These are phyloP conservation scores for Hymenopus coronatus DNA, from an alignment of 2,888 invertebrate species.

Conservation along the genomic window DNA sequence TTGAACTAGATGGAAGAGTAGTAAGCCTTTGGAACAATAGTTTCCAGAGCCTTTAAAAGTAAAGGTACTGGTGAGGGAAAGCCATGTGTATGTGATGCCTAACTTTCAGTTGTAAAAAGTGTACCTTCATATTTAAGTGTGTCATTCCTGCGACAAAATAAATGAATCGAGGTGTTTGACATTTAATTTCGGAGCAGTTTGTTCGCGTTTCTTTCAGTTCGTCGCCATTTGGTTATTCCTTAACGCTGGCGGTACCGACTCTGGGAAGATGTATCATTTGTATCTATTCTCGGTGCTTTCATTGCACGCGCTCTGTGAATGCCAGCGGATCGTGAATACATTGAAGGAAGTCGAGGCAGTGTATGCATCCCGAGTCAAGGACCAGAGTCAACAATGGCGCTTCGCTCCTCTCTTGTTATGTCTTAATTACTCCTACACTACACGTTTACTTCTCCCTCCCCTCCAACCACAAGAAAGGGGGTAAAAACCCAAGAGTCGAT, in stretches of 20 bases:
- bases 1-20: no score
- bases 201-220: background rate
- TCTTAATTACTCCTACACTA: background rate
- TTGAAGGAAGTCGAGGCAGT: background rate
- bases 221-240: background rate
- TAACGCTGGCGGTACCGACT: background rate
- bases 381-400: background rate
- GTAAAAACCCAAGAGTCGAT: background rate
- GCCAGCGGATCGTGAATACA: background rate
- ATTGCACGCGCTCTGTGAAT: background rate
- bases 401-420: background rate
- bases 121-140: no score
- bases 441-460: background rate
- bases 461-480: background rate
- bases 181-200: background rate
- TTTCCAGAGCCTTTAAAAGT: no score
- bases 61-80: no score
- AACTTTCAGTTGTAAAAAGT: no score
- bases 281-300: background rate
- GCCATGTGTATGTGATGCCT: no score
- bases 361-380: background rate
- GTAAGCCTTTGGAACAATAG: no score
- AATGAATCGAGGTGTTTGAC: no score
- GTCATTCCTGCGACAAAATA: no score
- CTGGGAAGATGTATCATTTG: background rate